Evolutionary conservation across 2,797 vertebrate genomes (phyloP).

Genomic region (Diglossa cyanea): DNA sequence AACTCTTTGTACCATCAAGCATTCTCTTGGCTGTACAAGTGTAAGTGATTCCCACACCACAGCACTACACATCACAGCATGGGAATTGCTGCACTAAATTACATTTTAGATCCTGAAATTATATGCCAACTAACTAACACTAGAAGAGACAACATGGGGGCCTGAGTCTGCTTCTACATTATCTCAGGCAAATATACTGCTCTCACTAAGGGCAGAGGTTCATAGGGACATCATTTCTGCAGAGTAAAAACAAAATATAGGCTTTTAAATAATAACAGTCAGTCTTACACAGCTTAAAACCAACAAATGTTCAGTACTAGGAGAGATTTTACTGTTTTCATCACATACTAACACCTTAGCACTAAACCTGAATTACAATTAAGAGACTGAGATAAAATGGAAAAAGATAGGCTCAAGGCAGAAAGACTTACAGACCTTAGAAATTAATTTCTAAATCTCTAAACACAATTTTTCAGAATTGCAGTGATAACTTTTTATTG

Average conservation of each 20-base stretch:
- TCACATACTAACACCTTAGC: background rate
- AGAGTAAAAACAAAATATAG: background rate
- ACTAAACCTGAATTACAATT: background rate
- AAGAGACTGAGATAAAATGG: background rate
- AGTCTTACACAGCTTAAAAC: background rate
- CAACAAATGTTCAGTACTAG: background rate
- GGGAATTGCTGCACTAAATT: background rate
- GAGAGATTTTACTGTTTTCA: background rate
- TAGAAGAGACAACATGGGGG: background rate
- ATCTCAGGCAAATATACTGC: background rate
- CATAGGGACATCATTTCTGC: background rate
- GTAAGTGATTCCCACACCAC: background rate
- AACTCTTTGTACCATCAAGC: fast-evolving
- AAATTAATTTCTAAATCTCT: conserved; percentile 25
- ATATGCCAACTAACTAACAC: background rate
- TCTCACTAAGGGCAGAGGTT: background rate
- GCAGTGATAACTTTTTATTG: background rate
- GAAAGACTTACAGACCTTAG: background rate
- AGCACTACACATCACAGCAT: background rate
- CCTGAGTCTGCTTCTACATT: background rate
- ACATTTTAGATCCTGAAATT: background rate
- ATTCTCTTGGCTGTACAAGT: background rate
- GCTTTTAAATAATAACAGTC: background rate
- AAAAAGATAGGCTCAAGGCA: background rate
- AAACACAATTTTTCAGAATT: background rate